Base-by-base conservation (phyloP, 1,140 invertebrate genomes). In the Linepithema humile region DNA sequence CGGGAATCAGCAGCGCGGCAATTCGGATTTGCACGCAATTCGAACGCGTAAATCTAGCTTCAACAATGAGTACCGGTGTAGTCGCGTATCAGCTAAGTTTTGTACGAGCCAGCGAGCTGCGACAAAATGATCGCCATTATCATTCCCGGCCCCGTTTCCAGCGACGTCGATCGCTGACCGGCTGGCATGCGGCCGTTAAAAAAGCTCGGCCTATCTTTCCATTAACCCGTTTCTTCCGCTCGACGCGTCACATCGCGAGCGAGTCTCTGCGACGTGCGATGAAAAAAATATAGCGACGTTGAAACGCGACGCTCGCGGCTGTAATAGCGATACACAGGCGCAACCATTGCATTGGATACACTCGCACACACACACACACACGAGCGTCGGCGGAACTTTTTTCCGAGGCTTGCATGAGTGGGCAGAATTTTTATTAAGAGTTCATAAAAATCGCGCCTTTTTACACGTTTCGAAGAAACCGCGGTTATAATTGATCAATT, bases 191-290 rank as follows among this genome's bases (percentile, higher is more conserved):
- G 38, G 12, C 23, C 48, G 35, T 69, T 78, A 69, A 69, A 78
- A 78, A 78, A 78, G 62, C 62, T 69, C 45, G 62, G 23, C 62
- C 48, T 78, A 78, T 69, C 35, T 78, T 78, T 69, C 45, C 62
- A 78, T 78, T 69, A 78, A 78, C 60, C 74, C 57, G 73, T 78
- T 69, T 69, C 62, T 78, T 78, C 75, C 62, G 48, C 48, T 43
- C 23, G 48, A 35, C 17, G 48, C 35, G 48, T 70, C 35, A 64
- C 35, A 80, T 80, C 38, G 26, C 38, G 60, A 77, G 45, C 20
- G 43, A 57, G 38, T 45, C 26, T 74, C 57, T 62, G 15, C 59
- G 70, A 40, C 32, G 35, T 55, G 50, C 53, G 32, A 12, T 12
- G 62, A 40, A 53, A 78, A 75, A 67, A 69, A 78, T 50, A 74